Base-by-base conservation (phyloP, 2,888 invertebrate species). In the Ernsta delagoae region DNA sequence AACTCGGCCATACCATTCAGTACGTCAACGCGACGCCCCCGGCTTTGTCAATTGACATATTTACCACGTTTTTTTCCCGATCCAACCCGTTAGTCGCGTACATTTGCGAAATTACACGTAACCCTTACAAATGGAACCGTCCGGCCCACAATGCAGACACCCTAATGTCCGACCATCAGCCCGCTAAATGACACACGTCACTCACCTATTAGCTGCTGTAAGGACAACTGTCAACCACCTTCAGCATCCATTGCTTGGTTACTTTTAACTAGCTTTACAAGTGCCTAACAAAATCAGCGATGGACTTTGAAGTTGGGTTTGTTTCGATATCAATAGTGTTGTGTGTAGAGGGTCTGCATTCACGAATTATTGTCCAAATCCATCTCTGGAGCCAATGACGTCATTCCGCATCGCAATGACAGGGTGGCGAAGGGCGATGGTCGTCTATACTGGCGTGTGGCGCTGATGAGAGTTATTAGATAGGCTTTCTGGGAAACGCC, bases 121-220 rank as follows among this genome's bases (percentile, higher is more conserved):
- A 79, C 87, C 88, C 88, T 84, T 83, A 83, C 87, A 89, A 92
- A 91, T 89, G 89, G 88, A 84, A 86, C 36, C 53, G 66, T 59
- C 79, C 80, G 79, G 79, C 82, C 83, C 86, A 85, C 88, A 87
- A 87, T 81, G 86, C 89, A 92, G 92, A 92, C 92, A 82, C 86
- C 85, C 88, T 92, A 92, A 92, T 92, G 92, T 90, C 83, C 83
- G 83, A 87, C 92, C 91, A 92, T 92, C 91, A 91, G 87, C 79
- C 79, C 86, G 85, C 87, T 89, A 91, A 92, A 92, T 89, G 90
- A 88, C 85, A 85, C 87, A 88, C 89, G 90, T 91, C 91, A 90
- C 84, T 88, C 87, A 84, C 84, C 89, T 88, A 90, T 89, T 88
- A 86, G 82, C 71, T 68, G 61, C 61, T 72, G 73, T 69, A 67